A percentile compares a stretch with the other conserved stretches of the same genome.
phyloP scores from a whole-genome alignment of 2,797 vertebrate genomes.

The Cossypha polioptera region DNA sequence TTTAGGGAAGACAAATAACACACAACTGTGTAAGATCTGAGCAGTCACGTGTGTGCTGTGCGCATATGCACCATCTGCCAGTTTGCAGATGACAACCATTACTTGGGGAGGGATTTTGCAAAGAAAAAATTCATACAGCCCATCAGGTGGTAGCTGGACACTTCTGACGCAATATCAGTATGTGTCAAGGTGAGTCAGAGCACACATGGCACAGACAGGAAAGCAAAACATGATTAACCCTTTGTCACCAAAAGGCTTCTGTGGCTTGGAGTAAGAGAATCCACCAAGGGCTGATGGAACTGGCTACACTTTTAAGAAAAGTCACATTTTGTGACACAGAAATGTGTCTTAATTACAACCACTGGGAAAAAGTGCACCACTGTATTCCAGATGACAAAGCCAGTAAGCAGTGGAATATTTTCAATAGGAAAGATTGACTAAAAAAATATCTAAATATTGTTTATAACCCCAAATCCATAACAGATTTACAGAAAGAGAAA shows the following conservation, averaged over 20 bases:
- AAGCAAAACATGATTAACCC: not conserved
- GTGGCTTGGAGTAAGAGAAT: not conserved
- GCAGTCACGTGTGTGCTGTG: accelerated
- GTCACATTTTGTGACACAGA: not conserved
- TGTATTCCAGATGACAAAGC: not conserved
- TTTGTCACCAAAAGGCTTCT: not conserved
- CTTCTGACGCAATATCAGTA: not conserved
- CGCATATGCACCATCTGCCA: not conserved
- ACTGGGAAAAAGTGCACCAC: not conserved
- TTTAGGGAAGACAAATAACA: slow-evolving; percentile 45
- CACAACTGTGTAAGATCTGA: not conserved
- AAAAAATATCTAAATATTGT: not conserved
- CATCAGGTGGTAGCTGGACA: not conserved
- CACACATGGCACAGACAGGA: not conserved
- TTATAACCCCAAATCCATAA: not conserved
- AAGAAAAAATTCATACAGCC: not conserved
- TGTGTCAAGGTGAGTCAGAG: not conserved
- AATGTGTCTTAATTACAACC: not conserved
- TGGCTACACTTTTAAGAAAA: not conserved
- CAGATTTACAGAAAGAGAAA: not conserved
- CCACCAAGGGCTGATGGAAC: not conserved
- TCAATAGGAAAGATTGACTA: not conserved
- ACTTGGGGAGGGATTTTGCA: not conserved
- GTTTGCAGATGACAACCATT: not conserved
- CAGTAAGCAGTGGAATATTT: not conserved